Evolutionary conservation across 2,797 vertebrate species (phyloP), one percentile per base, ranked within the genome.

Genomic region (Heliangelus exortis): DNA sequence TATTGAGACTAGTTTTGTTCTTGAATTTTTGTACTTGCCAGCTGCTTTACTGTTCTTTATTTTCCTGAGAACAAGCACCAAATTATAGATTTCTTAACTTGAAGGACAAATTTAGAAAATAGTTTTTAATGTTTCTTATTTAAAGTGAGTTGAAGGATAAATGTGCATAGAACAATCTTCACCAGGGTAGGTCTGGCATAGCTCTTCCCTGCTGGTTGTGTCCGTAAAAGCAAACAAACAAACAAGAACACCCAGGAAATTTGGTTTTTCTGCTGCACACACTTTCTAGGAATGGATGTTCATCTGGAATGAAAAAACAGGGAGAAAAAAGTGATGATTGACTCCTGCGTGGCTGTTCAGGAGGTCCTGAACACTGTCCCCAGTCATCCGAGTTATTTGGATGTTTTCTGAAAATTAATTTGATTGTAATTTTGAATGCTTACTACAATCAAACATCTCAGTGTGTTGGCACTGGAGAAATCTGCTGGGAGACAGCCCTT

Each of bases 1-100:
- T 95, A 96, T 89, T 39, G 16, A 95, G 91, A 91, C 69, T 34
- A 28, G 71, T 41, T 94, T 86, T 88, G 84, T 89, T 74, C 92
- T 89, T 25, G 63, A 54, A 90, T 54, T 95, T 96, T 93, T n/a
- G 63, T 58, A 33, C 85, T 96, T 89, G 29, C 69, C 77, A 93
- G 93, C 79, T 96, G 80, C 79, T 89, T 94, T 84, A 81, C 77
- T 86, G 55, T 74, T 73, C 15, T 63, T 96, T 93, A 43, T 73
- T 78, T 91, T 59, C 3, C 43, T 7, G 17, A 34, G 90, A 93
- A 57, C 65, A 19, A 91, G 62, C 28, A 8, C 50, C 61, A 34
- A 91, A 91, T 89, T 63, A 65, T 7, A 89, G 66, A 92, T 95
- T 69, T 94, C 68, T 91, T 17, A 36, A 85, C 28, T 66, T 47